Evolutionary conservation across 2,797 vertebrate genomes (phyloP), one percentile per base, ranked within the genome.

Genomic region (Muscicapa comitata): DNA sequence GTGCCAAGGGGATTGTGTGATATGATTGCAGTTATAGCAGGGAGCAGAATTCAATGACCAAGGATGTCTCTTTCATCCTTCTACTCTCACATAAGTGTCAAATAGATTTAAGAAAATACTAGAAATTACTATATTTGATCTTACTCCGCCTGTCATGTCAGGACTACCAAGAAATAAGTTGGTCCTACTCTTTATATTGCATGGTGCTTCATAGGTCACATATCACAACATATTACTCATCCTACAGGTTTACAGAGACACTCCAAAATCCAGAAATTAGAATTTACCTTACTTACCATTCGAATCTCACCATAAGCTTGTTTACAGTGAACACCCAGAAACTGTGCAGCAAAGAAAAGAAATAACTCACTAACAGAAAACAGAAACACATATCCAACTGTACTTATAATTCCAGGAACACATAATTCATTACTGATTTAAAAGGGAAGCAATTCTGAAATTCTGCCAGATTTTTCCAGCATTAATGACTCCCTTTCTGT

Each of bases 401-500:
- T 57, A 43, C 40, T 84, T 87, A 75, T 40, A 94, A 92, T 86
- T 90, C 51, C 47, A 68, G 40, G 45, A 92, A 78, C 47, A 70
- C 11, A 51, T 53, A 78, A 58, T 33, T 88, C 29, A 47, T 84
- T 70, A 81, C 68, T 88, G 66, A 95, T 91, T 93, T 94, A 74
- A 94, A 86, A 48, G 53, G 37, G 70, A 95, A 85, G 21, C 10
- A 70, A 38, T 67, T 85, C 31, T 74, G 92, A 95, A 94, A 86
- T 91, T 48, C 62, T 96, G 89, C 92, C 94, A 96, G 76, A 59
- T 82, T 93, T 88, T 91, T 93, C 66, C 80, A 79, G 40, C 48
- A 74, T 77, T 72, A 96, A 79, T 85, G 58, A 59, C 37, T 87
- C n/a, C 59, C 65, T 92, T 88, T 93, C 81, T 92, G 48, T 88